Base-by-base conservation (phyloP, 2,797 vertebrate genomes). In the Phrynocephalus forsythii region DNA sequence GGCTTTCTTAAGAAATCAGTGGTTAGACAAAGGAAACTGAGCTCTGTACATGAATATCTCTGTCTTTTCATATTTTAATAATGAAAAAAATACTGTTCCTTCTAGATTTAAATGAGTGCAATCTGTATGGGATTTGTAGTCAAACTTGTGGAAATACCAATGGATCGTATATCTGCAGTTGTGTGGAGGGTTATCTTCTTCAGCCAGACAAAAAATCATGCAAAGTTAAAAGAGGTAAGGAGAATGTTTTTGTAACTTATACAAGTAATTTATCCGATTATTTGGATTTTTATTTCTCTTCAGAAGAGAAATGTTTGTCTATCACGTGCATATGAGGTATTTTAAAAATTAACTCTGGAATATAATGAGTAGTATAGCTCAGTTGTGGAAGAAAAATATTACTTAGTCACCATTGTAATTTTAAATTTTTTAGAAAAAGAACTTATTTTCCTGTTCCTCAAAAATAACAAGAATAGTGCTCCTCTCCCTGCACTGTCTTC, bases 41-140 rank as follows among this genome's bases (percentile, higher is more conserved):
- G 1, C 84, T 73, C 3, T 68, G 38, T 24, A 77, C n/a, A 30
- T 8, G 66, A 60, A 48, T 22, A 7, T 26, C 3, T 28, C 0
- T 22, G 4, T 66, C 48, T 44, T 76, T 3, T 48, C 6, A 18
- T 20, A 10, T n/a, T 96, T 95, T 97, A 96, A 96, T 88, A 95
- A 97, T 95, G 96, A 95, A 97, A 95, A 96, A 89, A 91, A 0
- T 85, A 48, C 68, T 94, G 93, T 96, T 92, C 94, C 92, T 97
- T 96, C 94, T 94, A 99, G 99, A 99, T 97, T 95, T 98, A 96
- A 97, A 99, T 97, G 99, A 99, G 96, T 99, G 99, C 84, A 93
- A 97, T 89, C 91, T 86, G 11, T 99, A 99, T 52, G 99, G 98
- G 66, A 96, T 96, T 52, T 99, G 99, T 86, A 99, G 98, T 96